Evolutionary conservation across 2,888 invertebrate genomes (phyloP), one percentile per base, ranked within the genome.

Genomic region (Athalia cordata): DNA sequence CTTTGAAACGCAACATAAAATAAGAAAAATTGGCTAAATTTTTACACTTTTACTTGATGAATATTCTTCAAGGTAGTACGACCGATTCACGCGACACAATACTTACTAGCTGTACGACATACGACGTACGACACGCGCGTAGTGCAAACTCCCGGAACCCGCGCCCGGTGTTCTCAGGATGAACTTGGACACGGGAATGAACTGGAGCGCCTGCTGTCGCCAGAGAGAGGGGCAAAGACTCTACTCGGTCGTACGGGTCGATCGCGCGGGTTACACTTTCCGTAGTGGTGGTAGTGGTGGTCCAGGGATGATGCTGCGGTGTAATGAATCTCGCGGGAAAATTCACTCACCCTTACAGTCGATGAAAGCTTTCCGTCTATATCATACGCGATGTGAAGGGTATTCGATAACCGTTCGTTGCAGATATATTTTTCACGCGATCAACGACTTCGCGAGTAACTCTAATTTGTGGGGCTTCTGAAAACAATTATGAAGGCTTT

Each of bases 131-230:
- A 82, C 80, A 81, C 82, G 80, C 50, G 77, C 79, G 57, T 70
- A 79, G 78, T 29, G 81, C 79, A 67, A 50, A 70, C 59, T 74
- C 61, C 81, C 72, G 72, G 62, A 75, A 75, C 80, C 84, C 83
- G 84, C 85, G 83, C 85, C 83, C 86, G 85, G 86, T 85, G 87
- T 84, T 87, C 87, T 83, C 87, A 87, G 86, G 86, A 86, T 87
- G 85, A 83, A 88, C 88, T 87, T 87, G 86, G 85, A 86, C 82
- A 85, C 85, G 81, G 86, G 86, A 88, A 88, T 87, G 87, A 84
- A 86, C 84, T 83, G 85, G 84, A 86, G 81, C 78, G 83, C 82
- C 75, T 84, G 84, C 85, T 83, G 83, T 83, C 84, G 85, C 85
- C 85, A 85, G 79, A 82, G 29, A 29, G 82, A 87, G 85, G 86